phyloP scores from a whole-genome alignment of 2,797 vertebrate genomes.

The Hylomyscus alleni region DNA sequence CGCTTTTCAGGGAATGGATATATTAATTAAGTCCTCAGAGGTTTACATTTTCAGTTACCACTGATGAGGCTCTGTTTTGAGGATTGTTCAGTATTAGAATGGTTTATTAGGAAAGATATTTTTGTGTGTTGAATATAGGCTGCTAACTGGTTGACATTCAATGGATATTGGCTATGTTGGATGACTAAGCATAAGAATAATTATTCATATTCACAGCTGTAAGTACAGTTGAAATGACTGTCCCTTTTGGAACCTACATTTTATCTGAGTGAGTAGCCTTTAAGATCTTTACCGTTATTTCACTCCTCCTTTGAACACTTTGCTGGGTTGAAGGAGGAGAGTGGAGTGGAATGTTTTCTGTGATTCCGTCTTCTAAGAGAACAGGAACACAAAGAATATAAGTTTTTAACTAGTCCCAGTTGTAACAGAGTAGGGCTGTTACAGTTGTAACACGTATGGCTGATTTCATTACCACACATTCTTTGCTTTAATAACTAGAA shows the following conservation, averaged over 20 bases:
- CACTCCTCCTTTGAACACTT: background rate
- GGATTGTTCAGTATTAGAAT: background rate
- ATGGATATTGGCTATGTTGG: background rate
- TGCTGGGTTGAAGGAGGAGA: background rate
- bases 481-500: conserved; percentile 22
- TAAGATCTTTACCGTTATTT: background rate
- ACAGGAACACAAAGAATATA: background rate
- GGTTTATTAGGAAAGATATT: background rate
- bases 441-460: background rate
- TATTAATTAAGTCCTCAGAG: background rate
- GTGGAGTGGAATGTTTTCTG: background rate
- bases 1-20: background rate
- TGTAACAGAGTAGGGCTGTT: background rate
- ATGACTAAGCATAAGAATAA: background rate
- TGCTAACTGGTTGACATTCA: background rate
- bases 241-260: background rate
- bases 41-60: background rate
- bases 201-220: background rate
- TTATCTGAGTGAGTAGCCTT: background rate
- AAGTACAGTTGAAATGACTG: background rate
- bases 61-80: background rate
- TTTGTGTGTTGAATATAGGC: background rate
- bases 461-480: background rate
- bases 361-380: conserved; percentile 1
- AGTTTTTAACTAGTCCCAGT: background rate